Conservation (phyloP, 2,888 invertebrate species). For the Sesia apiformis region DNA sequence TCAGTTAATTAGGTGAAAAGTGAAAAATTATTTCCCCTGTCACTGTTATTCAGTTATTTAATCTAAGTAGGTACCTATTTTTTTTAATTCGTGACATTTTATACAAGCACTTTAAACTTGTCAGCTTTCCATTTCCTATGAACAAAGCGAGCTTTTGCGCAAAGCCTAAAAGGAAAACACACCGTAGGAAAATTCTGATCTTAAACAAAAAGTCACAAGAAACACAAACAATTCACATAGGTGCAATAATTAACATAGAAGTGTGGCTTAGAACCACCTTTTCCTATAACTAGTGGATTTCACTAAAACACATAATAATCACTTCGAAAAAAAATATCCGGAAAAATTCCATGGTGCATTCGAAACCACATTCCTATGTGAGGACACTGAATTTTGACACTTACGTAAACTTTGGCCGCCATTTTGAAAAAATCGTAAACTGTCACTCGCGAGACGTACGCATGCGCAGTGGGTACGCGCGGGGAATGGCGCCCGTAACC, state of each 20-base stretch:
- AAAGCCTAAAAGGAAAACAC: neutral
- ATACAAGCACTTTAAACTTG: too few species aligned
- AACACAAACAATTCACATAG: conserved; percentile 23
- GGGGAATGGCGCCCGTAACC: conserved; percentile 53
- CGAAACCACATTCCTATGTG: conserved; percentile 56
- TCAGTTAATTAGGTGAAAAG: too few species aligned
- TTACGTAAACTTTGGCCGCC: conserved; percentile 71
- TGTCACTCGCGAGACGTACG: conserved; percentile 59
- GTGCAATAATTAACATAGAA: conserved; percentile 44
- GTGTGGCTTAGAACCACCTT: conserved; percentile 61
- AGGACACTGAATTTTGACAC: conserved; percentile 51
- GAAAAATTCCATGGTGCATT: conserved; percentile 42
- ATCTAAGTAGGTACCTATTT: too few species aligned
- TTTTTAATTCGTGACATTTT: too few species aligned
- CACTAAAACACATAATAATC: conserved; percentile 13
- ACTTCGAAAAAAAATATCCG: conserved; percentile 3
- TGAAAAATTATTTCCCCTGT: too few species aligned
- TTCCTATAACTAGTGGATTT: conserved; percentile 2
- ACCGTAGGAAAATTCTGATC: neutral
- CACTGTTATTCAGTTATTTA: too few species aligned
- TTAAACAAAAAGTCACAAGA: neutral
- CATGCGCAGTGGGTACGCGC: conserved; percentile 59
- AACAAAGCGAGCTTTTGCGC: neutral
- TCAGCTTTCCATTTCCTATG: too few species aligned
- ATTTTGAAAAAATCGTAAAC: conserved; percentile 54